Percentiles rank a stretch among this genome's conserved stretches.
Conservation (phyloP, 2,888 invertebrate species). For the Magallana nippona region DNA sequence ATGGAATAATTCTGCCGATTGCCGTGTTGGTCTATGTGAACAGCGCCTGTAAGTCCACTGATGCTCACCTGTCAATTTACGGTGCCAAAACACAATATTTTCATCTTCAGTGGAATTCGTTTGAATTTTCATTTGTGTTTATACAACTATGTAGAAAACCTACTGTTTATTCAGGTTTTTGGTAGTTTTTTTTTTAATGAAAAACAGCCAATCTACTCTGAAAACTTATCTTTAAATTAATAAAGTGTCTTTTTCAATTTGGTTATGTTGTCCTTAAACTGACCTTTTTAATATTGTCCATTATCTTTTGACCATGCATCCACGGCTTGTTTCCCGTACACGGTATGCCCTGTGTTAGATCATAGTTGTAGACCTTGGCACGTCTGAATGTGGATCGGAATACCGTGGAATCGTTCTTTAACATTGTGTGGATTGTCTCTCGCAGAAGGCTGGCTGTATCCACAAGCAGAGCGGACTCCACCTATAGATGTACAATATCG, state of each 20-base stretch:
- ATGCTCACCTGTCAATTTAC: slow-evolving; percentile 66
- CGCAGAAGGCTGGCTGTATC: slow-evolving; percentile 95
- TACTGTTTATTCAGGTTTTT: too few species aligned
- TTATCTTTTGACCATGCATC: slow-evolving; percentile 74
- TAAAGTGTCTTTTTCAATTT: too few species aligned
- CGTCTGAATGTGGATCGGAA: slow-evolving; percentile 84
- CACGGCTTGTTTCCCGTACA: slow-evolving; percentile 72
- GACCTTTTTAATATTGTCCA: slow-evolving; percentile 68
- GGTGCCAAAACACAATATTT: background rate
- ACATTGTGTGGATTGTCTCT: slow-evolving; percentile 92
- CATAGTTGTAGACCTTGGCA: slow-evolving; percentile 85
- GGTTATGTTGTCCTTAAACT: too few species aligned
- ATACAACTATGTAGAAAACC: too few species aligned
- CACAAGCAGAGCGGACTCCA: slow-evolving; percentile 96
- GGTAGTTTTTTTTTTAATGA: too few species aligned
- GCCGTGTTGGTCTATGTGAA: slow-evolving; percentile 74
- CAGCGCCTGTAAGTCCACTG: slow-evolving; percentile 74
- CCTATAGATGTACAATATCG: slow-evolving; percentile 82
- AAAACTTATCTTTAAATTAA: too few species aligned
- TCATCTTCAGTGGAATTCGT: background rate
- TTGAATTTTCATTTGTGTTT: too few species aligned
- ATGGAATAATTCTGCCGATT: slow-evolving; percentile 71
- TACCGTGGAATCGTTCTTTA: slow-evolving; percentile 93
- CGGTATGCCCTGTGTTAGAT: slow-evolving; percentile 85
- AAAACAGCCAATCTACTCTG: too few species aligned